A percentile compares a stretch with the other conserved stretches of the same genome.
These are phyloP conservation scores for Columba janthina DNA, from an alignment of 2,113 vertebrate genomes.

Conservation along the genomic window DNA sequence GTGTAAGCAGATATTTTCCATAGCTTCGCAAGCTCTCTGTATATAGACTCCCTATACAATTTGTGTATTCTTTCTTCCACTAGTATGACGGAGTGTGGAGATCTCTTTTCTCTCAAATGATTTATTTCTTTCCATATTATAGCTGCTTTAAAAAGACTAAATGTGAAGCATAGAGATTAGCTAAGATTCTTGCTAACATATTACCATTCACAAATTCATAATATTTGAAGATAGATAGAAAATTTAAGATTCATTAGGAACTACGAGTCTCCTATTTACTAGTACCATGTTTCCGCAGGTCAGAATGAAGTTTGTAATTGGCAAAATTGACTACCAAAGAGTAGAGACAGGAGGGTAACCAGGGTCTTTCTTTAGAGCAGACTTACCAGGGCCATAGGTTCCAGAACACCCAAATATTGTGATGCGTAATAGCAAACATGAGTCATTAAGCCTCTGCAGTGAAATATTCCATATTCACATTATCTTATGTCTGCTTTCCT, in stretches of 20 bases:
- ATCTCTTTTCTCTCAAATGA: background rate
- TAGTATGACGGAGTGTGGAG: background rate
- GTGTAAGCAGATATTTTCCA: background rate
- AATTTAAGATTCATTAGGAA: background rate
- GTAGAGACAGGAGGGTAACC: background rate
- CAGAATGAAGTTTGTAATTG: background rate
- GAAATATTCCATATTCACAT: fast-evolving
- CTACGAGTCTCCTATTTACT: background rate
- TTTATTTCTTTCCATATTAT: background rate
- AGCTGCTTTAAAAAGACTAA: background rate
- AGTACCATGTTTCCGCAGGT: background rate
- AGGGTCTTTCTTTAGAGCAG: background rate
- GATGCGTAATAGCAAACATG: background rate
- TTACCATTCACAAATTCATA: background rate
- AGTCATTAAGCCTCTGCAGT: background rate
- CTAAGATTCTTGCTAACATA: background rate
- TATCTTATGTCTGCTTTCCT: background rate
- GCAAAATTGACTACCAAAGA: background rate
- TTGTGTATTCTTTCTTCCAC: background rate
- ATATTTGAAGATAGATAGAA: background rate
- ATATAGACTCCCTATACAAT: background rate
- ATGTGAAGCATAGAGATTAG: background rate
- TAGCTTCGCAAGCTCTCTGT: background rate
- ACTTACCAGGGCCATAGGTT: background rate
- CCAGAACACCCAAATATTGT: background rate